Conservation (phyloP, 2,113 vertebrate genomes). For the Talpa occidentalis region DNA sequence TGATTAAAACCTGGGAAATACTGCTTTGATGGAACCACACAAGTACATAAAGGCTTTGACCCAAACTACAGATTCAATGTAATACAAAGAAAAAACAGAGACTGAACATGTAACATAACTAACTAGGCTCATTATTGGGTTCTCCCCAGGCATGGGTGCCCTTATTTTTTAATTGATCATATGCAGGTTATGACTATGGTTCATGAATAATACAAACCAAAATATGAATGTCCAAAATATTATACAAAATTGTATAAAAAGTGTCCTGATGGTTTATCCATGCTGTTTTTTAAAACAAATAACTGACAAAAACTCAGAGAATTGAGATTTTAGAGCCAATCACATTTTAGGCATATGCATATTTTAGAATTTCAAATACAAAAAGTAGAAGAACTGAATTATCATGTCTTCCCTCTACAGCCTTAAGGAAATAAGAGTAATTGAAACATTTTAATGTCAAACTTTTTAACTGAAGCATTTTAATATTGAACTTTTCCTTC, state of each 20-base stretch:
- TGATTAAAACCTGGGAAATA: neutral
- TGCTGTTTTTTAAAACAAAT: neutral
- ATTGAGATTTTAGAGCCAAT: slow-evolving; percentile 25
- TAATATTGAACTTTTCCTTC: neutral
- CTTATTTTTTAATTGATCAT: neutral
- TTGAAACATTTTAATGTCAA: neutral
- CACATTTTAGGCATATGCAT: neutral
- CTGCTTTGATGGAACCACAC: neutral
- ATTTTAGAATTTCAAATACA: neutral
- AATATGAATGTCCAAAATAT: slow-evolving; percentile 34
- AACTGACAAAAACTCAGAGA: neutral
- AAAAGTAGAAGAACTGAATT: neutral
- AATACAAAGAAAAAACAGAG: neutral
- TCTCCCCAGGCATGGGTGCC: neutral
- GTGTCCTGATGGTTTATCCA: neutral
- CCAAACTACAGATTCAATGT: slow-evolving; percentile 20
- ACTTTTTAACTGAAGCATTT: neutral
- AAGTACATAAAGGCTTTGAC: neutral
- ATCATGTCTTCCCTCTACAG: neutral
- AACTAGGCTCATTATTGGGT: neutral
- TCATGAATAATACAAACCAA: slow-evolving; percentile 9
- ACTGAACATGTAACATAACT: neutral
- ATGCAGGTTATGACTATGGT: neutral
- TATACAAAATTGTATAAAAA: neutral
- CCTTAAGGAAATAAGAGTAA: neutral